These are phyloP conservation scores for Phaenicophaeus curvirostris DNA, from an alignment of 2,797 vertebrate species.

Conservation along the genomic window DNA sequence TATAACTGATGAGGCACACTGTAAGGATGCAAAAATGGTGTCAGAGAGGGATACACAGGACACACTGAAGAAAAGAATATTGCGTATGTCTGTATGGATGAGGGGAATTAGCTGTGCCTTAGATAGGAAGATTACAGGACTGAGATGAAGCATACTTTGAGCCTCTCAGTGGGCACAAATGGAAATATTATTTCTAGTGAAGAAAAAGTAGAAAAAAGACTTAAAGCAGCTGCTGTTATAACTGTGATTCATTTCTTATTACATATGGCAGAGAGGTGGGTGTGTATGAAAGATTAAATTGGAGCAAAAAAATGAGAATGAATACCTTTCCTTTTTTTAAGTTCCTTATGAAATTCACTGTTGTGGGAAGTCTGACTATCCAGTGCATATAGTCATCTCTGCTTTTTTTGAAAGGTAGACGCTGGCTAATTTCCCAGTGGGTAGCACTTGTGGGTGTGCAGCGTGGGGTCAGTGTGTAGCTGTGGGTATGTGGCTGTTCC, in stretches of 20 bases:
- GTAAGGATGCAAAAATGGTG: background rate
- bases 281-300: conserved; percentile 45
- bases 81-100: background rate
- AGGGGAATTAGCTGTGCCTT: background rate
- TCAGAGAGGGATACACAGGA: background rate
- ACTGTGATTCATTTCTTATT: conserved; percentile 45
- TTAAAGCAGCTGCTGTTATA: conserved; percentile 20
- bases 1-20: background rate
- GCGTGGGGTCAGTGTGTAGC: accelerated
- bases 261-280: conserved; percentile 53
- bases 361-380: background rate
- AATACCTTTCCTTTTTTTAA: background rate
- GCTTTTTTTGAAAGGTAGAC: background rate
- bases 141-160: background rate
- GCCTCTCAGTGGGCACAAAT: background rate
- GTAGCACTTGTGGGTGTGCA: background rate
- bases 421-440: background rate
- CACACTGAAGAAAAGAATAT: background rate
- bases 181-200: background rate
- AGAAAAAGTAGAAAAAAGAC: background rate
- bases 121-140: background rate
- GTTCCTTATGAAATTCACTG: background rate
- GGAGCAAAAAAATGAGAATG: background rate
- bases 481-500: background rate
- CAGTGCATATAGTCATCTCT: background rate